Evolutionary conservation across 1,140 invertebrate genomes (phyloP).

Genomic region (Zaprionus inermis): DNA sequence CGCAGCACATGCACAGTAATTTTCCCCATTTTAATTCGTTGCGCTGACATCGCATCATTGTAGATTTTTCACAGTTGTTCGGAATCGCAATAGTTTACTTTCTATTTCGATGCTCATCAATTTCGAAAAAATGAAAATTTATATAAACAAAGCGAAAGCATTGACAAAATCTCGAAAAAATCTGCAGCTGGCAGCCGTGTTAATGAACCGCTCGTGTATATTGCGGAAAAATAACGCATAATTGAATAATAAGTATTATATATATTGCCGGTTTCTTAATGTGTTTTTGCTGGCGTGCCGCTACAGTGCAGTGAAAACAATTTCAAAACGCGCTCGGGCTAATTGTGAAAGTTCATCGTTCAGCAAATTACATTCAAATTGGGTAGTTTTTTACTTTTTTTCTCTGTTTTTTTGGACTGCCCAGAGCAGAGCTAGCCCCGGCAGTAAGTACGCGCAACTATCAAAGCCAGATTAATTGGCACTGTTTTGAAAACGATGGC

Average conservation of each 20-base stretch:
- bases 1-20: constrained; percentile 32
- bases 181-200: constrained; percentile 34
- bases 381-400: constrained; percentile 18
- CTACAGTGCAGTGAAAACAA: constrained; percentile 27
- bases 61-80: constrained; percentile 45
- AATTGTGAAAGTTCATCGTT: constrained; percentile 75
- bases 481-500: constrained; percentile 1
- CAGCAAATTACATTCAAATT: constrained; percentile 63
- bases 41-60: constrained; percentile 10
- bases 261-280: constrained; percentile 21
- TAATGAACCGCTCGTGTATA: constrained; percentile 57
- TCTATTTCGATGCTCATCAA: constrained; percentile 50
- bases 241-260: constrained; percentile 41
- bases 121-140: background rate
- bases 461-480: constrained; percentile 8
- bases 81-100: constrained; percentile 52
- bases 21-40: constrained; percentile 20
- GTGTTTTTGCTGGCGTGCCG: constrained; percentile 13
- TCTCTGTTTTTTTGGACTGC: constrained; percentile 5
- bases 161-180: constrained; percentile 40
- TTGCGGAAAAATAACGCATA: constrained; percentile 58
- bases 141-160: constrained; percentile 37
- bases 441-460: background rate
- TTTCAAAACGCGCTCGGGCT: constrained; percentile 51
- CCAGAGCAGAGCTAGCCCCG: background rate